Evolutionary conservation across 2,113 vertebrate genomes (phyloP).

Genomic region (Solea senegalensis): DNA sequence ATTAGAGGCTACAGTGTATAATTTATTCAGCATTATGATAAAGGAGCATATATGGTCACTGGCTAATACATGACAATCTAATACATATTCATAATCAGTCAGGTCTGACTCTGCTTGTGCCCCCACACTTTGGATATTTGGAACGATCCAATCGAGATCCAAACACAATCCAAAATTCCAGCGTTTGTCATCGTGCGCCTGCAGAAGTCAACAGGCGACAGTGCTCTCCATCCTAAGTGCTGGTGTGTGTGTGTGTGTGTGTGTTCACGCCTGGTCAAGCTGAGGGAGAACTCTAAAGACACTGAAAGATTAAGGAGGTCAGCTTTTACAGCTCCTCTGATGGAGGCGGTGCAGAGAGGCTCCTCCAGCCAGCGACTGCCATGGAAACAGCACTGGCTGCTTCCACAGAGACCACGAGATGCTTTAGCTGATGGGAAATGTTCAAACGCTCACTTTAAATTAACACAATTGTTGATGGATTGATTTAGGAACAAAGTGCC

Average conservation of each 20-base stretch:
- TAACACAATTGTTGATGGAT: background rate
- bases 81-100: background rate
- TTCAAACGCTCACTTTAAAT: background rate
- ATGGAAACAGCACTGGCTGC: slow-evolving; percentile 45
- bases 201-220: slow-evolving; percentile 54
- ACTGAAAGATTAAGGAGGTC: slow-evolving; percentile 71
- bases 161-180: slow-evolving; percentile 9
- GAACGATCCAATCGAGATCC: background rate
- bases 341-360: slow-evolving; percentile 30
- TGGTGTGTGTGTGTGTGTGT: slow-evolving; percentile 14
- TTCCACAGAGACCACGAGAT: slow-evolving; percentile 12
- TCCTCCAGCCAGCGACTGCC: slow-evolving; percentile 42
- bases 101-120: background rate
- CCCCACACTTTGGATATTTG: background rate
- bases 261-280: slow-evolving; percentile 62
- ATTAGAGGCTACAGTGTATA: no score
- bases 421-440: background rate
- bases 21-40: background rate
- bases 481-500: no score
- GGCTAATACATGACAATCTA: background rate
- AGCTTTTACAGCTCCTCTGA: slow-evolving; percentile 51
- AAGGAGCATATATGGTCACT: background rate
- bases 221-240: slow-evolving; percentile 38
- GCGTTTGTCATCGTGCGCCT: slow-evolving; percentile 9
- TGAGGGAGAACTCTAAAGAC: slow-evolving; percentile 65